Base-by-base conservation (phyloP, 1,140 invertebrate species). In the Drosophila cardini region DNA sequence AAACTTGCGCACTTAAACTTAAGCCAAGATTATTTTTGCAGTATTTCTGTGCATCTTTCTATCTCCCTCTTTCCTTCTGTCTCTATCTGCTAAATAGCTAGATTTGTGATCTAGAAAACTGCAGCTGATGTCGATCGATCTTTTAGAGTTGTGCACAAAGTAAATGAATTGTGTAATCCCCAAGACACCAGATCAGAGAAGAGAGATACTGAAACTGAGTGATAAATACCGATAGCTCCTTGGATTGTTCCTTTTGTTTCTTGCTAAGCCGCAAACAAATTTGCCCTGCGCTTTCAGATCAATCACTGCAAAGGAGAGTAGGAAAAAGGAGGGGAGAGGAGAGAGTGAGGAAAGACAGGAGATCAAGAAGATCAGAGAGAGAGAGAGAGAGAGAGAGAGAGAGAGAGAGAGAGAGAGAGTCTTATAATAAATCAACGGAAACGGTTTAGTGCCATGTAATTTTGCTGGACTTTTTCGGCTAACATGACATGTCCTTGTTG, bases 81-180 rank as follows among this genome's bases (percentile, higher is more conserved):
- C 11, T 9, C 26, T 55, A 26, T 4, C 21, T 26, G 21, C 21
- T 26, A 26, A 26, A 26, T 26, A 26, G 21, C 21, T 26, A 26
- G 21, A 26, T 26, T 26, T 26, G 21, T 26, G 21, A 26, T 1
- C 21, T 26, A 26, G 4, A 26, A 26, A 26, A 26, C 21, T 26
- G 21, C 46, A 79, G 62, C 80, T 69, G 58, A 36, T 38, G 34
- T 4, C 52, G 9, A 72, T 72, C 55, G 45, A 85, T 86, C 82
- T 78, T 63, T 42, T 38, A 72, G 57, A 75, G 63, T 78, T 78
- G 62, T 42, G 62, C 65, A 45, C 74, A 56, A 65, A 46, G 40
- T 72, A 78, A 86, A 80, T 86, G 78, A 81, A 76, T 75, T 77
- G 78, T 75, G 40, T 81, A 86, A 87, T 86, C 58, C 63, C 50